A percentile compares a stretch with the other conserved stretches of the same genome.
These are phyloP conservation scores for Telmatochromis sp. DNA, from an alignment of 2,113 vertebrate genomes.

Conservation along the genomic window DNA sequence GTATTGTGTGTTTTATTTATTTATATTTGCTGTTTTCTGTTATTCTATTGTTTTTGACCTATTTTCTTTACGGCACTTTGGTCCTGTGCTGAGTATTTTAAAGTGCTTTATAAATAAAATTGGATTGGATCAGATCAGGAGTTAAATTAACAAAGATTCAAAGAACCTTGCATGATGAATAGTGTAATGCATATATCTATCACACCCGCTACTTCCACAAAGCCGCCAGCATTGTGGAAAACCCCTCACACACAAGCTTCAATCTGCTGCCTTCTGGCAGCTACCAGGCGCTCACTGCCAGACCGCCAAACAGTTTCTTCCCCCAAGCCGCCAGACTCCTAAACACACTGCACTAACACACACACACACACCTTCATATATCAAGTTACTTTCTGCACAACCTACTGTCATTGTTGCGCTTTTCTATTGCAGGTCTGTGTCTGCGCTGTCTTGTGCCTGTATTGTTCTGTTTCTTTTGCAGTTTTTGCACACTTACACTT, in stretches of 20 bases:
- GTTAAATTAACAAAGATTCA: conserved; percentile 5
- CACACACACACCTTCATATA: background rate
- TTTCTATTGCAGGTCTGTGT: background rate
- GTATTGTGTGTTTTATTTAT: background rate
- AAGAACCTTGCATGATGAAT: conserved; percentile 17
- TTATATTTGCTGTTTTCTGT: background rate
- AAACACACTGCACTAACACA: background rate
- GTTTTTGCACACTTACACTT: fast-evolving
- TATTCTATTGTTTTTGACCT: background rate
- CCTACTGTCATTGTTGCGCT: background rate
- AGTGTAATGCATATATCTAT: background rate
- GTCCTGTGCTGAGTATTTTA: fast-evolving
- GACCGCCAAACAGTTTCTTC: background rate
- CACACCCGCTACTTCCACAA: background rate
- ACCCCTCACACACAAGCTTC: background rate
- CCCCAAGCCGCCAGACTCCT: fast-evolving
- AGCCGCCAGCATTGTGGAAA: background rate
- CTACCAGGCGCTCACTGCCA: background rate
- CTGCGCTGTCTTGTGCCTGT: background rate
- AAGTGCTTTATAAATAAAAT: background rate
- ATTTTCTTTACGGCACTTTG: fast-evolving
- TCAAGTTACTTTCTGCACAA: background rate
- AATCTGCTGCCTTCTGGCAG: background rate
- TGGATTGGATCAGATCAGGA: background rate
- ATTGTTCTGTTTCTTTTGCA: background rate